Conservation (phyloP, 2,888 invertebrate species). For the Ochropacha duplaris region DNA sequence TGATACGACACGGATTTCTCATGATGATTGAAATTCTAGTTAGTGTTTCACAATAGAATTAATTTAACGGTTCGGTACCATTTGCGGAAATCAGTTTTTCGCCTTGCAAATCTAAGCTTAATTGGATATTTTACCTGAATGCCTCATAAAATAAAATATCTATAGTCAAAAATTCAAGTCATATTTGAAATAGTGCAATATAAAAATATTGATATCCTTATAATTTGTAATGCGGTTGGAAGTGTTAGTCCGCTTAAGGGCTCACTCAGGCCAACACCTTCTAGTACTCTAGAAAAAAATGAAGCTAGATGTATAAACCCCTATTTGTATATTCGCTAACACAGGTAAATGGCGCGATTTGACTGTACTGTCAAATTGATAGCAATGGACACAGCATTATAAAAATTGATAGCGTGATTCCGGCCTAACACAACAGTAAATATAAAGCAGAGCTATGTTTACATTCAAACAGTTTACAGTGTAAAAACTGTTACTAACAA, state of each 20-base stretch:
- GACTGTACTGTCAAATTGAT: slow-evolving; percentile 20
- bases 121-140: not conserved
- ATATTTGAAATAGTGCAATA: too few species aligned
- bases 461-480: too few species aligned
- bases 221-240: too few species aligned
- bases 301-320: not conserved
- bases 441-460: slow-evolving; percentile 1
- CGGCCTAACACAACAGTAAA: slow-evolving; percentile 26
- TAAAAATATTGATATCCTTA: too few species aligned
- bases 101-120: slow-evolving; percentile 3
- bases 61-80: slow-evolving; percentile 58
- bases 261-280: too few species aligned
- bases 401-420: slow-evolving; percentile 42
- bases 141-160: not conserved
- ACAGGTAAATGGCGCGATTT: slow-evolving; percentile 15
- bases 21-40: slow-evolving; percentile 29
- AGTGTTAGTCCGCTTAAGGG: too few species aligned
- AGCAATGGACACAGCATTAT: slow-evolving; percentile 33
- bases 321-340: slow-evolving; percentile 7
- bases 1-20: slow-evolving; percentile 29
- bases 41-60: slow-evolving; percentile 39
- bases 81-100: slow-evolving; percentile 47
- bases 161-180: not conserved
- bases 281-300: too few species aligned
- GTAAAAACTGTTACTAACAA: too few species aligned